phyloP scores from a whole-genome alignment of 2,797 vertebrate species.

The Otolemur crassicaudatus region DNA sequence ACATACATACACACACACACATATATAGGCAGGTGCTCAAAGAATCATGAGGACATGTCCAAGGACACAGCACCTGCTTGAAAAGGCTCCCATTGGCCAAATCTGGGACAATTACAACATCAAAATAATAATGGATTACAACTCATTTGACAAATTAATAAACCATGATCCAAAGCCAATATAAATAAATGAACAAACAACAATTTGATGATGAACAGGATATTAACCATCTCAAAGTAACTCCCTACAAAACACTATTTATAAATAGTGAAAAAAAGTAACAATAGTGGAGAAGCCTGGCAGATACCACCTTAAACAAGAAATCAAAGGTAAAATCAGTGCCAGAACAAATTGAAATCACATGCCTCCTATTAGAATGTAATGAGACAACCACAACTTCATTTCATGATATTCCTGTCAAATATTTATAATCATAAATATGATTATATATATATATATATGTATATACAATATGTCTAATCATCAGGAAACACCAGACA shows the following conservation, averaged over 20 bases:
- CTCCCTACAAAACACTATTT: not conserved
- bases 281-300: not conserved
- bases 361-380: not conserved
- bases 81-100: not conserved
- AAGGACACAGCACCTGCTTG: not conserved
- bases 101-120: not conserved
- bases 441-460: too few species aligned
- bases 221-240: not conserved
- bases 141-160: conserved; percentile 27
- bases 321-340: conserved; percentile 15
- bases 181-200: not conserved
- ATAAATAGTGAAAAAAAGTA: not conserved
- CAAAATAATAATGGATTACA: conserved; percentile 18
- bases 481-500: not conserved
- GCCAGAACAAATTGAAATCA: not conserved
- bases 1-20: too few species aligned
- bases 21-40: not conserved
- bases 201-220: not conserved
- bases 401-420: not conserved
- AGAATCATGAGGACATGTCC: not conserved
- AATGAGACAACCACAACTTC: not conserved
- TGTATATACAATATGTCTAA: not conserved
- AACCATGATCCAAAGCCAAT: not conserved
- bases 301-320: not conserved
- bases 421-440: not conserved